Percentiles rank a stretch among this genome's conserved stretches.
phyloP scores from a whole-genome alignment of 2,888 invertebrate genomes.

The Leptinotarsa haldemani region DNA sequence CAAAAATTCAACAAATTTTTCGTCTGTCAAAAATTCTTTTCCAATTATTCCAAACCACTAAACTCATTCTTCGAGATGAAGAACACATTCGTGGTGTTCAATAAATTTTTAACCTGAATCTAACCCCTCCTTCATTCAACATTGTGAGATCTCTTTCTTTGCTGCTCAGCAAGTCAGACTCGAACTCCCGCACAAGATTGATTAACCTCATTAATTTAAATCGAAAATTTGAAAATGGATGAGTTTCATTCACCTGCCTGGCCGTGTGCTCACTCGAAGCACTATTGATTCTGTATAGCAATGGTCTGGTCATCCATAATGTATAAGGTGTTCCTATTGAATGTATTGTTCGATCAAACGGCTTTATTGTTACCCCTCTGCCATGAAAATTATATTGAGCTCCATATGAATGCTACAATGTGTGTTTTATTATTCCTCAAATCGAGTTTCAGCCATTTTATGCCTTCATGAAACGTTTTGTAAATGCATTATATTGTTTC shows the following conservation, averaged over 20 bases:
- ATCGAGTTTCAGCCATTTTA: constrained; percentile 33
- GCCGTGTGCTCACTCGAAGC: constrained; percentile 2
- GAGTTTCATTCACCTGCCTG: constrained; percentile 16
- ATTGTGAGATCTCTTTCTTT: constrained; percentile 4
- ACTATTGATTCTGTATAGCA: constrained; percentile 26
- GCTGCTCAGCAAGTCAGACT: neutral
- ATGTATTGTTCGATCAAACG: constrained; percentile 37
- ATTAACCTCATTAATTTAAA: constrained; percentile 34
- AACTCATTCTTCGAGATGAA: neutral
- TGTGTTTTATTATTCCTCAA: constrained; percentile 36
- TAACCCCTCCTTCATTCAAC: neutral
- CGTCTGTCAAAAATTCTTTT: neutral
- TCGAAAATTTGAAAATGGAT: constrained; percentile 32
- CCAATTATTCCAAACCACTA: neutral
- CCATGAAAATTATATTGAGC: constrained; percentile 39
- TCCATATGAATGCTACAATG: constrained; percentile 35
- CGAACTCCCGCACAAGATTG: constrained; percentile 1
- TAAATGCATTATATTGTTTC: constrained; percentile 10
- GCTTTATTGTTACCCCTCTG: constrained; percentile 36
- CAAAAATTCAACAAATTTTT: neutral
- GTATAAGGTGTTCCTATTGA: constrained; percentile 34
- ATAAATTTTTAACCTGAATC: neutral
- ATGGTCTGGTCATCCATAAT: constrained; percentile 36
- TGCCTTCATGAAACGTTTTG: constrained; percentile 6
- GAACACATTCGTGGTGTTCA: neutral